Conservation (phyloP, 2,113 vertebrate genomes). For the Mastomys coucha region DNA sequence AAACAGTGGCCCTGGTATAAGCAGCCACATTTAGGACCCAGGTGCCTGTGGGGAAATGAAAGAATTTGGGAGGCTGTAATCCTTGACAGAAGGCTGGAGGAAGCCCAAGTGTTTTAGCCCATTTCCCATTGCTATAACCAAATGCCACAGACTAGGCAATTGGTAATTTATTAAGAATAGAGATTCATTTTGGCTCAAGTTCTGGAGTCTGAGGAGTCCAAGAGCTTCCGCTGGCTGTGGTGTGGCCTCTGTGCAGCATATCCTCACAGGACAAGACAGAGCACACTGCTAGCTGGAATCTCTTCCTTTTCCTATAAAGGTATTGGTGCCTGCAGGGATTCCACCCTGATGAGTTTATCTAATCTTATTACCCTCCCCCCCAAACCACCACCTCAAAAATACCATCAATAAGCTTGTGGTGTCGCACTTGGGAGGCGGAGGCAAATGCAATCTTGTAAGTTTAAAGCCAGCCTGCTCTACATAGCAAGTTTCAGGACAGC, state of each 20-base stretch:
- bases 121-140: neutral
- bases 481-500: neutral
- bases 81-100: neutral
- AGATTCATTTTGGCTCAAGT: neutral
- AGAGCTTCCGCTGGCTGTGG: neutral
- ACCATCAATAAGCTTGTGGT: neutral
- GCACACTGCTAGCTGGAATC: rapidly evolving
- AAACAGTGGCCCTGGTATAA: rapidly evolving
- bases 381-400: neutral
- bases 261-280: neutral
- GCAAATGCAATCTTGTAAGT: neutral
- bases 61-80: neutral
- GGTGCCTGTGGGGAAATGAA: neutral
- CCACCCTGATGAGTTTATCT: neutral
- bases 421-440: neutral
- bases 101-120: neutral
- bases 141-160: neutral
- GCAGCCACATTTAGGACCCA: neutral
- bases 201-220: neutral
- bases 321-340: neutral
- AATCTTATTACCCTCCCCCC: no score
- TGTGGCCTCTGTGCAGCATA: no score
- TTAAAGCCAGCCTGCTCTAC: neutral
- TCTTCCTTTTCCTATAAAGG: neutral
- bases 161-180: neutral